Evolutionary conservation across 2,797 vertebrate species (phyloP).

Genomic region (Morelia viridis): DNA sequence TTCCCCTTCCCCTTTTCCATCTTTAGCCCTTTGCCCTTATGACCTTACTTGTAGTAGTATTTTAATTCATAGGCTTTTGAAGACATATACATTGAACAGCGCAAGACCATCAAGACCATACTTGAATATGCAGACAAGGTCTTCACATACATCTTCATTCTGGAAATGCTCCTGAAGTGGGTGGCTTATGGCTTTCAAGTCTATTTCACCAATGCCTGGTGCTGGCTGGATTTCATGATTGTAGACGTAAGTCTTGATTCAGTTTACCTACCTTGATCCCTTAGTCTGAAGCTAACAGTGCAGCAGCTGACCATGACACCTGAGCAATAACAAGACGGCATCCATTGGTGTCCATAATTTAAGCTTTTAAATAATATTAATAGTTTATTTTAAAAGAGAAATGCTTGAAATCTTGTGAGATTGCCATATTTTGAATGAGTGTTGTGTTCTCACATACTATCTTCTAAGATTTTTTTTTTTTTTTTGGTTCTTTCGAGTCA

Average conservation of each 20-base stretch:
- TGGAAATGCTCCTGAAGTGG: slow-evolving; percentile 99
- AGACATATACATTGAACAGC: slow-evolving; percentile 88
- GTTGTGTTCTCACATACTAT: background rate
- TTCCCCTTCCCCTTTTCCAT: background rate
- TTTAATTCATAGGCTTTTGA: slow-evolving; percentile 87
- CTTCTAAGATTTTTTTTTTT: background rate
- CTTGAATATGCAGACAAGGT: slow-evolving; percentile 95
- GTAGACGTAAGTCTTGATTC: slow-evolving; percentile 87
- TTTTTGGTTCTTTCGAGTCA: background rate
- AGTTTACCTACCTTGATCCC: background rate
- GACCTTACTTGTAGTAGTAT: slow-evolving; percentile 14
- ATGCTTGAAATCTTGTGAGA: background rate
- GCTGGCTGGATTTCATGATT: slow-evolving; percentile 98
- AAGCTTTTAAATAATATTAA: background rate
- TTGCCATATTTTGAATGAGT: background rate
- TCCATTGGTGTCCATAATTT: background rate
- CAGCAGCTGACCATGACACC: background rate
- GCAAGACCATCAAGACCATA: slow-evolving; percentile 83
- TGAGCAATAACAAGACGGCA: background rate
- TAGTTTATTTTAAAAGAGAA: background rate
- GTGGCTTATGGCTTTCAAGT: slow-evolving; percentile 95
- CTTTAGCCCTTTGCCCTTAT: slow-evolving; percentile 2
- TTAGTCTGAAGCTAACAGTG: background rate
- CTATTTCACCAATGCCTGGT: slow-evolving; percentile 98
- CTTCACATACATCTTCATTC: slow-evolving; percentile 95